Base-by-base conservation (phyloP, 37 sponge, comb jelly and placozoan species). In the Oscarella lobularis region DNA sequence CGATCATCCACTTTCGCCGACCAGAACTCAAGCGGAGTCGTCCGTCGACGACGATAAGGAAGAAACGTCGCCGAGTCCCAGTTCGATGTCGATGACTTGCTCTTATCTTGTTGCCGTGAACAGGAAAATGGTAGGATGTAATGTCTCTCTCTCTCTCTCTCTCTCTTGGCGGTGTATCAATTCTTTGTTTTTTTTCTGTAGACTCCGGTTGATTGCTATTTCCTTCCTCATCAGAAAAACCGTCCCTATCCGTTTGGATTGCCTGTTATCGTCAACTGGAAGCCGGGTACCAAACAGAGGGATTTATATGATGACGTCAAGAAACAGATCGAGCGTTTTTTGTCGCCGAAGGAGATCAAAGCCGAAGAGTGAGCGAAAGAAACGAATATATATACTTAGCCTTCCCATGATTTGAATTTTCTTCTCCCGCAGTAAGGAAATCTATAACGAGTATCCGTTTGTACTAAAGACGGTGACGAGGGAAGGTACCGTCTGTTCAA, bases 221-320 rank as follows among this genome's bases (percentile, higher is more conserved):
- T 88, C 41, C 80, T 86, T 3, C 79, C 92, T 3, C 77, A 66
- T 38, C 86, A 86, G 41, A 88, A 86, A 79, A 79, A n/a, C 40
- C 71, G 85, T 1, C 87, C 80, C 2, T 54, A 39, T 6, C n/a
- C 91, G 66, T 95, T 95, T 75, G 85, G 92, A 30, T 74, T 39
- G 1, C 96, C 96, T 6, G 76, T 95, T 2, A 73, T 88, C 4
- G 85, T 95, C 27, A 83, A 89, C 3, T 95, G 93, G 67, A 39
- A 29, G 4, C 35, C 73, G 0, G 20, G 33, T 60, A 82, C 81
- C 5, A 79, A 81, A 1, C 68, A 83, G 35, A 39, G 38, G 30
- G 72, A 78, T 0, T 78, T 95, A 35, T 95, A 95, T 39, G 77
- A 80, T 5, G 32, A 39, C 1, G 86, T 95, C 67, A 87, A 86